Conservation (phyloP, 1,140 invertebrate species). For the Panonychus citri region DNA sequence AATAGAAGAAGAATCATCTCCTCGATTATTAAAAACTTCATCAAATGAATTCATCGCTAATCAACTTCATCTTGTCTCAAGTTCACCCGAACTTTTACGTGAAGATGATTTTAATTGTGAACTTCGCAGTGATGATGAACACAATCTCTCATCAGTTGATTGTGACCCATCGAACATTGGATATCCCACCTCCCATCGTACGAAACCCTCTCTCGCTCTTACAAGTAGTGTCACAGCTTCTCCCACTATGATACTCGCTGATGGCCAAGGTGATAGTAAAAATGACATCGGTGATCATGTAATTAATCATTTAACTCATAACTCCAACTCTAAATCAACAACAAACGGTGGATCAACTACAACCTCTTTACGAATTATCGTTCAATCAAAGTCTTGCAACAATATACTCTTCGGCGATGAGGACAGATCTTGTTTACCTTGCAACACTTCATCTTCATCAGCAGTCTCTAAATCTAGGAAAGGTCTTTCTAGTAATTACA, state of each 20-base stretch:
- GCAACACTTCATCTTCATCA: neutral
- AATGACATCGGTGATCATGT: neutral
- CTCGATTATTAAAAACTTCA: too few species aligned
- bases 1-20: too few species aligned
- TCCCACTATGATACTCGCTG: neutral
- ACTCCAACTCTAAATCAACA: neutral
- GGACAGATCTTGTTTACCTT: neutral
- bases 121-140: too few species aligned
- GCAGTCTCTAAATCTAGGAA: neutral
- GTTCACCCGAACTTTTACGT: constrained; percentile 9
- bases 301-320: neutral
- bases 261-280: neutral
- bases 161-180: too few species aligned
- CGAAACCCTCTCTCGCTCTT: too few species aligned
- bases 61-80: constrained; percentile 7
- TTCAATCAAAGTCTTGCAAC: constrained; percentile 12
- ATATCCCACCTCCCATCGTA: too few species aligned
- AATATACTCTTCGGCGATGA: constrained; percentile 6
- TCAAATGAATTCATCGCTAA: neutral
- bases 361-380: constrained; percentile 9
- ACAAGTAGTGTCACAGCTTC: too few species aligned
- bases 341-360: neutral
- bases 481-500: neutral
- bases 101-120: neutral
- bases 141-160: too few species aligned